Percentiles rank a stretch among this genome's conserved stretches.
Evolutionary conservation across 2,888 invertebrate species (phyloP).

Genomic region (Conops quadrifasciatus): DNA sequence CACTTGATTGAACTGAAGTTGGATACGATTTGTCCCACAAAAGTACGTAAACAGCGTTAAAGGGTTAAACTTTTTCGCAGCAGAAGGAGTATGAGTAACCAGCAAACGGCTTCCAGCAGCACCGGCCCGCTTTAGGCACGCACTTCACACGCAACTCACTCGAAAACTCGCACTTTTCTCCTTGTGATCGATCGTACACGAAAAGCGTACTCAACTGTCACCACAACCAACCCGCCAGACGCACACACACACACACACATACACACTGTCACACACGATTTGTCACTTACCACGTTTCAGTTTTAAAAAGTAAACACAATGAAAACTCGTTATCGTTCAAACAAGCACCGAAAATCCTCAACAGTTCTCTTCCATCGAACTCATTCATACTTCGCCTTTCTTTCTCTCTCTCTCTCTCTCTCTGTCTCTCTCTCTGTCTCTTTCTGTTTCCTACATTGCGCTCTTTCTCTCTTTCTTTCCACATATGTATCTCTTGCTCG

Average conservation of each 20-base stretch:
- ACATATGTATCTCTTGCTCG: conserved; percentile 1
- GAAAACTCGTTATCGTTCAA: neutral
- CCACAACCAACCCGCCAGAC: no score
- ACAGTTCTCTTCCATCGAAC: neutral
- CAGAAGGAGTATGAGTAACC: no score
- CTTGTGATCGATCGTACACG: no score
- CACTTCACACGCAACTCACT: no score
- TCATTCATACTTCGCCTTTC: neutral
- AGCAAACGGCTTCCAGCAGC: neutral
- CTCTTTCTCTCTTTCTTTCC: conserved; percentile 29
- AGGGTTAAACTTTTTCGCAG: no score
- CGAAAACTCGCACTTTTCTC: no score
- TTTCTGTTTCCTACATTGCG: conserved; percentile 13
- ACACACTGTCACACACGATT: neutral
- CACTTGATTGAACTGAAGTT: no score
- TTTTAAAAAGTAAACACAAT: conserved; percentile 1
- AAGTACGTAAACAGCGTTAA: no score
- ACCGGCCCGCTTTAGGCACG: neutral
- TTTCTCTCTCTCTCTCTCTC: neutral
- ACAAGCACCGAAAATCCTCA: neutral
- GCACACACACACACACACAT: neutral
- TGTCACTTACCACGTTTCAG: neutral
- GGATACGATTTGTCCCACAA: no score
- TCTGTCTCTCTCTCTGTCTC: conserved; percentile 18
- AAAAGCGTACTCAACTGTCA: no score